Base-by-base conservation (phyloP, 1,140 invertebrate species). In the Maniola jurtina region DNA sequence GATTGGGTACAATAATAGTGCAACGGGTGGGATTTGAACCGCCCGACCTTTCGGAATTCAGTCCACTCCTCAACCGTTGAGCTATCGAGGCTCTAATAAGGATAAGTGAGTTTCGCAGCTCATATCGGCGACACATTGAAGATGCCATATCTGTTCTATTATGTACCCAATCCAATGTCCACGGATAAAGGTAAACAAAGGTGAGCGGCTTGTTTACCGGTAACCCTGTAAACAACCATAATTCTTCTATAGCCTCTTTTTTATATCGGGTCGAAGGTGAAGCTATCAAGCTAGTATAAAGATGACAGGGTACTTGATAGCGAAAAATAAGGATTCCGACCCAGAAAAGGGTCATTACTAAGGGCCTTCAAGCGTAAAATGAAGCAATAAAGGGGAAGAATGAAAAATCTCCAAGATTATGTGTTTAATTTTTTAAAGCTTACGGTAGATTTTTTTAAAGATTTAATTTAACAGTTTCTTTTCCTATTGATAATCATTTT, bases 311-410 rank as follows among this genome's bases (percentile, higher is more conserved):
- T 48, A 63, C 61, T 68, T 52, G 60, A 58, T 68, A 36, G n/a
- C 34, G 55, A 58, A 63, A 68, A 68, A 68, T 62, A 63, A 63
- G 61, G 47, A 59, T 15, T 63, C 59, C 48, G n/a, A n/a, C 66
- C 56, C 59, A 36, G 52, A 56, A 63, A 67, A 63, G 56, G 60
- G 61, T 63, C 66, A 68, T 68, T 68, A 68, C 66, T 63, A 58
- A 62, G n/a, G 55, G 55, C 36, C 38, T 68, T 59, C 45, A 16
- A 59, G 66, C 66, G 66, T 52, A 63, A 68, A 59, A 63, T 63
- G 55, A 63, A 62, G 66, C 61, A 63, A 68, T 68, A 68, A 61
- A 68, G 55, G 61, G 15, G 58, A 50, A 65, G 61, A 62, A 68
- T 68, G 66, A 68, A 52, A 45, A 58, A 63, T 63, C 54, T 58